Conservation (phyloP, 1,140 invertebrate species). For the Oryzaephilus surinamensis region DNA sequence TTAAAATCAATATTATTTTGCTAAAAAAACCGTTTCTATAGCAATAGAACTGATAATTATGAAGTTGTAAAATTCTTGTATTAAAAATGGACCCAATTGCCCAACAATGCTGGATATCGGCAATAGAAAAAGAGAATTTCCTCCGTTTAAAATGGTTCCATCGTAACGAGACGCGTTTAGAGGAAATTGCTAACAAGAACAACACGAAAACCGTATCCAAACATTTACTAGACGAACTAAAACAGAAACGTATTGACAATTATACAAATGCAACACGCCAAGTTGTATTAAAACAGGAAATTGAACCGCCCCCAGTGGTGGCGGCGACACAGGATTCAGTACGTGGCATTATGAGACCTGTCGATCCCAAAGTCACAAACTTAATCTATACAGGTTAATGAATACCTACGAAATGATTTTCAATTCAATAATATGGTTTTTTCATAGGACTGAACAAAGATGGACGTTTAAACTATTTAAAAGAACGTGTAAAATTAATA, state of each 20-base stretch:
- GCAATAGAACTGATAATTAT: too few species aligned
- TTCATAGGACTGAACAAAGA: slow-evolving; percentile 17
- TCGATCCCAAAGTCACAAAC: slow-evolving; percentile 22
- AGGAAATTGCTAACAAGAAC: slow-evolving; percentile 20
- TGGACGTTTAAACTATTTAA: slow-evolving; percentile 25
- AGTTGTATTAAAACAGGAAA: background rate
- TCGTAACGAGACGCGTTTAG: slow-evolving; percentile 22
- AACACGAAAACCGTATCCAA: slow-evolving; percentile 19
- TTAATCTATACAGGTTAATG: slow-evolving; percentile 25
- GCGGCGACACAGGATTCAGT: slow-evolving; percentile 5
- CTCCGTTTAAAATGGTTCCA: slow-evolving; percentile 26
- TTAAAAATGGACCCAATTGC: too few species aligned
- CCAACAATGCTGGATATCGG: slow-evolving; percentile 14
- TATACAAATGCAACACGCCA: slow-evolving; percentile 16
- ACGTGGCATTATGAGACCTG: slow-evolving; percentile 24
- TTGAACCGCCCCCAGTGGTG: slow-evolving; percentile 8
- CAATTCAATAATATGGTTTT: background rate
- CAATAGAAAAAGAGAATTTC: slow-evolving; percentile 22
- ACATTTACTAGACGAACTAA: slow-evolving; percentile 21
- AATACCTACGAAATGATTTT: too few species aligned
- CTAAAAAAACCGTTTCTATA: too few species aligned
- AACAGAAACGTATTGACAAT: slow-evolving; percentile 14
- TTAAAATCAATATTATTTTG: too few species aligned
- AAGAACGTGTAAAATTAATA: slow-evolving; percentile 22
- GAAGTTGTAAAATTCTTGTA: too few species aligned